A percentile compares a stretch with the other conserved stretches of the same genome.
Evolutionary conservation across 2,888 invertebrate genomes (phyloP).

Genomic region (Cosmopolites sordidus): DNA sequence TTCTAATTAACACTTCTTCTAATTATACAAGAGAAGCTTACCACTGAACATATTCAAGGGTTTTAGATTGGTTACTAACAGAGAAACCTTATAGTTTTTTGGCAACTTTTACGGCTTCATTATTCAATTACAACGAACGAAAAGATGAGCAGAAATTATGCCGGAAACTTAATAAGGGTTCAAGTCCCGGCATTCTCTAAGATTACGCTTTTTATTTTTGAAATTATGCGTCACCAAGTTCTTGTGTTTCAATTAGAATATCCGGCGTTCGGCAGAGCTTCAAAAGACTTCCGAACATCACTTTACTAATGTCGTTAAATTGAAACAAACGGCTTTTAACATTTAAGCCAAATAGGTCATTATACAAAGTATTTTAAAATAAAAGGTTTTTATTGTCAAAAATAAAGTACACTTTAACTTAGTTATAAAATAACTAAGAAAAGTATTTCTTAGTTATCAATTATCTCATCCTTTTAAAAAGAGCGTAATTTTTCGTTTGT

Average conservation of each 20-base stretch:
- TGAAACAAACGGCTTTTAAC: not conserved
- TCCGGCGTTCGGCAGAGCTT: constrained; percentile 3
- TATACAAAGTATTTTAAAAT: too few species aligned
- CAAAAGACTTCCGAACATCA: constrained; percentile 1
- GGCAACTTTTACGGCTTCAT: constrained; percentile 19
- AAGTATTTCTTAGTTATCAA: too few species aligned
- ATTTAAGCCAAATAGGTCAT: too few species aligned
- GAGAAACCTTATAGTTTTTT: constrained; percentile 13
- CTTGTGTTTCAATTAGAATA: constrained; percentile 12
- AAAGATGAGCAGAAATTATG: constrained; percentile 19
- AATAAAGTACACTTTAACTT: too few species aligned
- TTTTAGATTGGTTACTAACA: not conserved
- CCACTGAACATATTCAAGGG: too few species aligned
- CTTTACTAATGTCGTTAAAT: not conserved
- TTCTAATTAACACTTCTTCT: too few species aligned
- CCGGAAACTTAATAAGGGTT: constrained; percentile 23
- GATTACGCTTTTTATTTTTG: constrained; percentile 6
- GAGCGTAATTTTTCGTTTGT: too few species aligned
- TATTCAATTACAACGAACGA: constrained; percentile 21
- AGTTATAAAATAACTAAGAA: too few species aligned
- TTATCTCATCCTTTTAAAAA: too few species aligned
- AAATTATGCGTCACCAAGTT: constrained; percentile 4
- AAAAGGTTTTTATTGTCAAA: too few species aligned
- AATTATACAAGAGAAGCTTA: too few species aligned
- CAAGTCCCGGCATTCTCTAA: constrained; percentile 6